A percentile compares a stretch with the other conserved stretches of the same genome.
These are phyloP conservation scores for Ophiothrix spiculata DNA, from an alignment of 35 echinoderm and acorn worm genomes.

Conservation along the genomic window DNA sequence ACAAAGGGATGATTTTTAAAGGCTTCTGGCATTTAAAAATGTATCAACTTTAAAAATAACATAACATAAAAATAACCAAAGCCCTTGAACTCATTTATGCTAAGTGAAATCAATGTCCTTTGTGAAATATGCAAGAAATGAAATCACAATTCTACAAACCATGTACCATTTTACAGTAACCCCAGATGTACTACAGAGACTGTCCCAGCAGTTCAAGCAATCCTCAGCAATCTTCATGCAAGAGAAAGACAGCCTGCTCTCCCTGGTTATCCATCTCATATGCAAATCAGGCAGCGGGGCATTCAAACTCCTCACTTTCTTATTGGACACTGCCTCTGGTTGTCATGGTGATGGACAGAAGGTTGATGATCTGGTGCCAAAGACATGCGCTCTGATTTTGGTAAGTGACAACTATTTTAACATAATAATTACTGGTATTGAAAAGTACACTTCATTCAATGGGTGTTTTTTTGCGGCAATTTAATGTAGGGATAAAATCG, in stretches of 20 bases:
- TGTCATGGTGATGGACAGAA: slow-evolving; percentile 10
- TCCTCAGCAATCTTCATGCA: slow-evolving; percentile 57
- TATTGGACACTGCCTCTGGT: slow-evolving; percentile 65
- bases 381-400: slow-evolving; percentile 82
- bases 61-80: too few relatives aligned
- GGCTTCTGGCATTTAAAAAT: too few relatives aligned
- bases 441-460: neutral
- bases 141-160: too few relatives aligned
- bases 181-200: slow-evolving; percentile 68
- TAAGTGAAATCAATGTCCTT: too few relatives aligned
- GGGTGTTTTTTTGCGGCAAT: neutral
- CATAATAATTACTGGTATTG: neutral
- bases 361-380: slow-evolving; percentile 57
- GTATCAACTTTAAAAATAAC: too few relatives aligned
- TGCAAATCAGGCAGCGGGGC: slow-evolving; percentile 90
- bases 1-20: too few relatives aligned
- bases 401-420: slow-evolving; percentile 9
- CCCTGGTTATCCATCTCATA: slow-evolving; percentile 92
- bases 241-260: slow-evolving; percentile 70
- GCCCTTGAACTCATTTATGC: too few relatives aligned
- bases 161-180: slow-evolving; percentile 87
- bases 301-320: slow-evolving; percentile 77
- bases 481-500: too few relatives aligned
- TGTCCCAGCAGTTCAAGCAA: slow-evolving; percentile 82
- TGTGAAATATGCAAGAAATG: too few relatives aligned